Conservation (phyloP, 2,113 vertebrate genomes). For the Salminus brasiliensis region DNA sequence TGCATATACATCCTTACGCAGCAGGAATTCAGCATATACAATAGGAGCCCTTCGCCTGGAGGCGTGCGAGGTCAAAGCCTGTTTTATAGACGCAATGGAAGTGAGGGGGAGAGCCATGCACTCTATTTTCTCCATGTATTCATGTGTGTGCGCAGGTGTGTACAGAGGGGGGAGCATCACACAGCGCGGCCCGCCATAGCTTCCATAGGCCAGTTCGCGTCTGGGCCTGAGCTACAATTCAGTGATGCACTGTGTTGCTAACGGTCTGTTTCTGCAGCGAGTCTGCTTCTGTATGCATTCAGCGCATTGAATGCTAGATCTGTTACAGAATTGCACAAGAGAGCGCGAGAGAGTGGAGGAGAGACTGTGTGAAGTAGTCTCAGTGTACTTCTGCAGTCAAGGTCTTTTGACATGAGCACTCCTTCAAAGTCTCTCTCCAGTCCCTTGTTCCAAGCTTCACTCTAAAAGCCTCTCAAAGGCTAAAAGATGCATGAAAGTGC, state of each 20-base stretch:
- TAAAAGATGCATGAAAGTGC: conserved; percentile 43
- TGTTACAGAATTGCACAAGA: conserved; percentile 21
- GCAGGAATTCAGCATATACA: conserved; percentile 18
- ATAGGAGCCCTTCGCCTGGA: conserved; percentile 18
- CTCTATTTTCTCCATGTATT: neutral
- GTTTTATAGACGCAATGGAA: neutral
- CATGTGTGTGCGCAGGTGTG: conserved; percentile 11
- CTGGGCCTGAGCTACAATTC: neutral
- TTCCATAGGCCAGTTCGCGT: neutral
- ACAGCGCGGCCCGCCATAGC: neutral
- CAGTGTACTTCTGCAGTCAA: conserved; percentile 33
- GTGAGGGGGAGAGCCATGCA: neutral
- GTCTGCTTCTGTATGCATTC: conserved; percentile 11
- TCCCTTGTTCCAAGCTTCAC: neutral
- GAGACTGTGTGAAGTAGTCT: conserved; percentile 26
- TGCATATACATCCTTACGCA: conserved; percentile 26
- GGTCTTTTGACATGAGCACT: conserved; percentile 36
- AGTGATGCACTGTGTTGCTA: conserved; percentile 17
- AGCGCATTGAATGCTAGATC: conserved; percentile 21
- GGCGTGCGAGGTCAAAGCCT: conserved; percentile 12
- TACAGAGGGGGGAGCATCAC: neutral
- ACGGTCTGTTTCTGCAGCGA: neutral
- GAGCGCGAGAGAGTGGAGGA: neutral
- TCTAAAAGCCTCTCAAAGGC: conserved; percentile 7
- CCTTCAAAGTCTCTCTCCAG: conserved; percentile 14